Conservation (phyloP, 2,888 invertebrate species). For the Lycaena phlaeas region DNA sequence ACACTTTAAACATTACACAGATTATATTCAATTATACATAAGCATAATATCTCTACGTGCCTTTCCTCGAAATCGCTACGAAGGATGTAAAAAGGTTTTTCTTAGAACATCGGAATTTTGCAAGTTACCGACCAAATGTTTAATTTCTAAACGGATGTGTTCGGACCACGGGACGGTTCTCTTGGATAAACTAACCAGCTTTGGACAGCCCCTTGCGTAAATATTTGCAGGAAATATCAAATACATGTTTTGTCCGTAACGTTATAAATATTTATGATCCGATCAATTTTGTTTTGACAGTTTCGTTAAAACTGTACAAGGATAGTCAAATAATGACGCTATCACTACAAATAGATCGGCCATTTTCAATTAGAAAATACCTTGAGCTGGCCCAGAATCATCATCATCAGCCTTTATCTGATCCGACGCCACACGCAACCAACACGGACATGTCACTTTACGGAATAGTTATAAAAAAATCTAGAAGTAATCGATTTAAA, state of each 20-base stretch:
- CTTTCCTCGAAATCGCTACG: neutral
- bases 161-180: neutral
- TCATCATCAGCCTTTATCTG: no score
- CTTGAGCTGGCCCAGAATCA: no score
- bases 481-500: no score
- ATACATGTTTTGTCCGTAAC: conserved; percentile 3
- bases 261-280: neutral
- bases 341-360: neutral
- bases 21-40: no score
- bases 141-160: neutral
- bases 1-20: no score
- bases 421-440: no score
- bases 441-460: no score
- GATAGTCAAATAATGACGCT: neutral
- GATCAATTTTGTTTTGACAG: conserved; percentile 4
- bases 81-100: neutral
- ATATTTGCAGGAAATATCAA: conserved; percentile 3
- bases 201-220: neutral
- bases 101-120: neutral
- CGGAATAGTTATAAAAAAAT: no score
- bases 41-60: neutral
- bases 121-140: neutral
- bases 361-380: no score
- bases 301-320: neutral
- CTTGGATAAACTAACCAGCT: neutral